Percentiles rank a stretch among this genome's conserved stretches.
These are phyloP conservation scores for Coptodon rendalli DNA, from an alignment of 2,113 vertebrate species.

Conservation along the genomic window DNA sequence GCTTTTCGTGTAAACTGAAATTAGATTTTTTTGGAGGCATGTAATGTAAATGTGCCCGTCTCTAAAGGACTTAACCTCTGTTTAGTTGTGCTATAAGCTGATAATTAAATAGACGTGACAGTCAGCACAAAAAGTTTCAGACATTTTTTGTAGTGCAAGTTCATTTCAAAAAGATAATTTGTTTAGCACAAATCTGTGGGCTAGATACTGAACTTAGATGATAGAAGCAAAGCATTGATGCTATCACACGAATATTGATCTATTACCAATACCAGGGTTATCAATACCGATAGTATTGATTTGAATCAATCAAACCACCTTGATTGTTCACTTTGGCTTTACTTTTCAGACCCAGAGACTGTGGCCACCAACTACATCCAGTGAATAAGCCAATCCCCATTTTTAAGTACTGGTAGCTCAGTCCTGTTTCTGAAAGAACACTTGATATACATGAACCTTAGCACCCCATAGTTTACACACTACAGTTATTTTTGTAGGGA, in stretches of 20 bases:
- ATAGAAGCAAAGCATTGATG: background rate
- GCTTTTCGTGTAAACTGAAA: background rate
- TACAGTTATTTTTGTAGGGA: background rate
- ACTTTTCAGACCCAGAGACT: background rate
- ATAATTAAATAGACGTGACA: background rate
- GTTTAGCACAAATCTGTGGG: background rate
- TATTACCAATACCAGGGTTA: background rate
- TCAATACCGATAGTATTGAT: background rate
- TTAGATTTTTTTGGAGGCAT: background rate
- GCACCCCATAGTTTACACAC: background rate
- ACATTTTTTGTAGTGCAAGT: background rate
- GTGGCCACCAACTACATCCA: background rate
- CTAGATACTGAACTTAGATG: background rate
- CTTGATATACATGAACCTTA: background rate
- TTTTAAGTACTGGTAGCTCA: background rate
- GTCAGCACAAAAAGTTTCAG: rapidly evolving
- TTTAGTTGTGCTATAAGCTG: background rate
- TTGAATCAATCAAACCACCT: background rate
- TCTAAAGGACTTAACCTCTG: background rate
- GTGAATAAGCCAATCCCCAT: background rate
- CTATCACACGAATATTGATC: rapidly evolving
- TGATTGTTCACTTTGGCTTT: background rate
- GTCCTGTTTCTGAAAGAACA: background rate
- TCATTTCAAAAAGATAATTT: background rate
- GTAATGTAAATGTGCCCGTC: background rate